Percentiles rank a stretch among this genome's conserved stretches.
phyloP scores from a whole-genome alignment of 2,888 invertebrate species.

The Rhodophaea formosa region DNA sequence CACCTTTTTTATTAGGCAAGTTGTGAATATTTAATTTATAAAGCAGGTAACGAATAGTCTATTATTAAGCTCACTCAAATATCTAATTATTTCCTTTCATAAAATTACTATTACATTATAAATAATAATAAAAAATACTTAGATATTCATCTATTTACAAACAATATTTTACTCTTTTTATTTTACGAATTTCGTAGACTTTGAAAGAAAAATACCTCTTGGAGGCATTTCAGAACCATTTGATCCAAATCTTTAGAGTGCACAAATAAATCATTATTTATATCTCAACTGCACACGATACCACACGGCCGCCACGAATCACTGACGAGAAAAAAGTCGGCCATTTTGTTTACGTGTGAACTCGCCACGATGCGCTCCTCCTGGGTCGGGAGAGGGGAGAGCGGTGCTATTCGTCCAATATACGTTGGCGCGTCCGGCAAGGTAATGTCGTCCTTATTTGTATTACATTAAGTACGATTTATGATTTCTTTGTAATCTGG shows the following conservation, averaged over 20 bases:
- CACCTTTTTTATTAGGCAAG: too few species aligned
- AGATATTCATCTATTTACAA: too few species aligned
- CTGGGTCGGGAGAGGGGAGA: slow-evolving; percentile 59
- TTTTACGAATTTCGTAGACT: too few species aligned
- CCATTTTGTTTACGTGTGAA: slow-evolving; percentile 74
- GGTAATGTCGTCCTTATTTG: slow-evolving; percentile 38
- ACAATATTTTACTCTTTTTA: too few species aligned
- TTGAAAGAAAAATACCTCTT: too few species aligned
- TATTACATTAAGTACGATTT: slow-evolving; percentile 30
- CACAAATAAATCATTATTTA: neutral
- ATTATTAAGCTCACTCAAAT: too few species aligned
- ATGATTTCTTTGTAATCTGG: slow-evolving; percentile 36
- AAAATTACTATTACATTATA: too few species aligned
- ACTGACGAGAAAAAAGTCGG: slow-evolving; percentile 53
- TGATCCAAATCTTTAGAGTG: neutral
- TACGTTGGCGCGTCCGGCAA: slow-evolving; percentile 35
- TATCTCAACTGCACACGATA: slow-evolving; percentile 1
- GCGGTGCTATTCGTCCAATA: slow-evolving; percentile 45
- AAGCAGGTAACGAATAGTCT: too few species aligned
- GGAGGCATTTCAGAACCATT: too few species aligned
- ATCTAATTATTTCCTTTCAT: too few species aligned
- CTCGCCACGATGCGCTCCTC: slow-evolving; percentile 61
- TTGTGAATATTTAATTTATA: too few species aligned
- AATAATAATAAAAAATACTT: too few species aligned
- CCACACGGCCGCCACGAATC: slow-evolving; percentile 10